A percentile compares a stretch with the other conserved stretches of the same genome.
Evolutionary conservation across 1,140 invertebrate genomes (phyloP).

Genomic region (Diorhabda elongata): DNA sequence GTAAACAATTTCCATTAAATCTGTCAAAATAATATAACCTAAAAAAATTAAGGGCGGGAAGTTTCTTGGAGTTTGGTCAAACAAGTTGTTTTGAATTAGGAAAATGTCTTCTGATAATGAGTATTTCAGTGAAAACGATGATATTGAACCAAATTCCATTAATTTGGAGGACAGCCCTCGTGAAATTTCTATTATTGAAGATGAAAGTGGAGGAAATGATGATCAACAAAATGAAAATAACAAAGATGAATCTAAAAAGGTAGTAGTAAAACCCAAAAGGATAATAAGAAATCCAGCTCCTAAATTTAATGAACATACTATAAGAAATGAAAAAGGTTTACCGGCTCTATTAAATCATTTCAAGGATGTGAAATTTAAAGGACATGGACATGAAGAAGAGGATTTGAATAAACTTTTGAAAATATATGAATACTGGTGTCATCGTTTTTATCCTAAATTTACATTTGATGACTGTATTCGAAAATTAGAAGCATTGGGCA

Average conservation of each 20-base stretch:
- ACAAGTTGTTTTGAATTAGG: not conserved
- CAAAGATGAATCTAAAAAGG: conserved; percentile 28
- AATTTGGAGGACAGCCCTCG: conserved; percentile 15
- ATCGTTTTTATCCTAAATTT: conserved; percentile 83
- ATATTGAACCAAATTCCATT: conserved; percentile 34
- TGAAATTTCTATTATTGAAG: conserved; percentile 22
- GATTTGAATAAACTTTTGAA: conserved; percentile 79
- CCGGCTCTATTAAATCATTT: conserved; percentile 73
- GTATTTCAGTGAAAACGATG: conserved; percentile 11
- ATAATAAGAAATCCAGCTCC: conserved; percentile 63
- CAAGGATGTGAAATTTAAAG: conserved; percentile 77
- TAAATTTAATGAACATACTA: conserved; percentile 65
- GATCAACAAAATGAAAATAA: conserved; percentile 35
- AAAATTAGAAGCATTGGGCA: conserved; percentile 75
- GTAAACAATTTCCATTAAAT: conserved; percentile 20
- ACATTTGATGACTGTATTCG: conserved; percentile 81
- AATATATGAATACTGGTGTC: conserved; percentile 87
- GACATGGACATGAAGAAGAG: conserved; percentile 74
- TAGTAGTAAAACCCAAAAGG: conserved; percentile 50
- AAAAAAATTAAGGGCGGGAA: conserved; percentile 23
- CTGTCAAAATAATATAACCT: conserved; percentile 26
- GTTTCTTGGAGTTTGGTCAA: too few species aligned
- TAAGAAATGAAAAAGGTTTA: conserved; percentile 75
- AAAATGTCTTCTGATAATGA: conserved; percentile 28
- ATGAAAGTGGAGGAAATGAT: conserved; percentile 28